A percentile compares a stretch with the other conserved stretches of the same genome.
Evolutionary conservation across 1,140 invertebrate genomes (phyloP).

Genomic region (Zaprionus ghesquierei): DNA sequence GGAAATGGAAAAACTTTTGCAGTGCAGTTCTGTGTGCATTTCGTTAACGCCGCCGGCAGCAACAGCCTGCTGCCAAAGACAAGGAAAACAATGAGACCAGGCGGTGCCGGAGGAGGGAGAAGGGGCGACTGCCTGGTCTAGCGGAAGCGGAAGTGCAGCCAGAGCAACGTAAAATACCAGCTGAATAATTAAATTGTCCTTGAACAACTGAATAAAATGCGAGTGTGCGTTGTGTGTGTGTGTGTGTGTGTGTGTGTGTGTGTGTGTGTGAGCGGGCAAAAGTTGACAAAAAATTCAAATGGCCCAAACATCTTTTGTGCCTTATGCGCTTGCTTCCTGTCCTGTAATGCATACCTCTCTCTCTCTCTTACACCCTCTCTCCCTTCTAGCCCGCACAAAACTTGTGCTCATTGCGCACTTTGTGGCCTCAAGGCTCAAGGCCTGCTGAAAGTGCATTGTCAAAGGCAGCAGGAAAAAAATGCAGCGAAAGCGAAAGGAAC

Average conservation of each 20-base stretch:
- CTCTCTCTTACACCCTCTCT: background rate
- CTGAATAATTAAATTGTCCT: conserved; percentile 80
- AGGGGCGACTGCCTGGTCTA: conserved; percentile 7
- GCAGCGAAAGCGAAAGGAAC: conserved; percentile 61
- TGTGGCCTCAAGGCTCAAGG: conserved; percentile 11
- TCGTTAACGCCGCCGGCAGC: conserved; percentile 42
- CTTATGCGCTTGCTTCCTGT: background rate
- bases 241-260: too few relatives aligned
- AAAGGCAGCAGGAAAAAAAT: conserved; percentile 18
- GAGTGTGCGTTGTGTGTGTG: too few relatives aligned
- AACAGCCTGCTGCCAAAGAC: conserved; percentile 64
- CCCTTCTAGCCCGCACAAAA: conserved; percentile 32
- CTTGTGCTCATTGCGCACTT: conserved; percentile 60
- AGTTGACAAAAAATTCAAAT: conserved; percentile 46
- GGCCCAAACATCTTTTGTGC: conserved; percentile 41
- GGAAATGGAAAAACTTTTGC: conserved; percentile 76
- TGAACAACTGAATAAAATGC: conserved; percentile 66
- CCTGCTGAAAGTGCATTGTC: conserved; percentile 5
- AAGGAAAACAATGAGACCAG: conserved; percentile 61
- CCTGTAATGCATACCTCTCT: background rate
- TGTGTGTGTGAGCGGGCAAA: background rate
- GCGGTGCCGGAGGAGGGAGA: background rate
- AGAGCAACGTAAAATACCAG: conserved; percentile 37
- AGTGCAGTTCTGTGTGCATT: conserved; percentile 60
- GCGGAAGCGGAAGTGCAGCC: conserved; percentile 48